Evolutionary conservation across 2,113 vertebrate genomes (phyloP), one percentile per base, ranked within the genome.

Genomic region (Mastomys natalensis): DNA sequence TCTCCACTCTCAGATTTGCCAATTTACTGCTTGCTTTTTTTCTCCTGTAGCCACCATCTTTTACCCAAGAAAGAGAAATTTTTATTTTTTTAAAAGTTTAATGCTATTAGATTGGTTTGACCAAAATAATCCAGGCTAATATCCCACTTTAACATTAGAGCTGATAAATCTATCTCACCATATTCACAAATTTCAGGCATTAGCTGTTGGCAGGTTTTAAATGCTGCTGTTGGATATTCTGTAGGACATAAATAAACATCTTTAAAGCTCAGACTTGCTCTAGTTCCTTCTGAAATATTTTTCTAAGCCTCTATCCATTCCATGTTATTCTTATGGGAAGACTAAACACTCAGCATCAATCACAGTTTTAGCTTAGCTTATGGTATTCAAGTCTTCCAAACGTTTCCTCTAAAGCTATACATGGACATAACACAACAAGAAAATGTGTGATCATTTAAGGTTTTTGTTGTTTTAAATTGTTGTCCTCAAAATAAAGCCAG

Each of bases 211-310:
- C 11, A 92, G 13, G 2, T 51, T 89, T 91, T 19, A 17, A 22
- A 64, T 21, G 19, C 11, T 19, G 37, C 66, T 73, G 45, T 51
- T 90, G 29, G 0, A 19, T 55, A 37, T 73, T 29, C 34, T 66
- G 19, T 40, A 37, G 15, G 24, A 91, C 55, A 55, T 82, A 95
- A 92, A 96, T 80, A 81, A 87, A 92, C 10, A 10, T 66, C 22
- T 86, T 77, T 11, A 82, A 40, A 82, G 26, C 11, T 88, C 43
- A 8, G 55, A 43, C 17, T 81, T 93, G 34, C 40, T 77, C 66
- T 43, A 45, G 60, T 93, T 0, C 1, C 45, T 13, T 62, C 7
- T 76, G 86, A 94, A 88, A 78, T 4, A 62, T 76, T 94, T 92
- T 89, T 5, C 13, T 89, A 86, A 94, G 66, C 22, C 51, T 76